phyloP scores from a whole-genome alignment of 2,888 invertebrate genomes.

The Drosophila engyochracea region DNA sequence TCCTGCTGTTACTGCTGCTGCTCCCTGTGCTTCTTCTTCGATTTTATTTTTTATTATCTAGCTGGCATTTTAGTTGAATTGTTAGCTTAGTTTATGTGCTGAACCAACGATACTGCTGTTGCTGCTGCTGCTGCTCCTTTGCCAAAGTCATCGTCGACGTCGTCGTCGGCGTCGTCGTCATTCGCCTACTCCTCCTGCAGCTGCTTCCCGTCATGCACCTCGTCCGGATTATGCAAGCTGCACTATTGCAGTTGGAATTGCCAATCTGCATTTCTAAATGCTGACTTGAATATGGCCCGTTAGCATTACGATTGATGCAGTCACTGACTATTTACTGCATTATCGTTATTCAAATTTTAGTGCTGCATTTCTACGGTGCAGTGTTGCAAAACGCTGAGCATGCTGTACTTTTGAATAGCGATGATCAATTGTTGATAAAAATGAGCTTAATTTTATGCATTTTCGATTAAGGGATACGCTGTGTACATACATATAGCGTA shows the following conservation, averaged over 20 bases:
- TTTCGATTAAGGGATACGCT: neutral
- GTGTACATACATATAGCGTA: neutral
- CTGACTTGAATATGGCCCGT: slow-evolving; percentile 28
- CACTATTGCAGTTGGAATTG: slow-evolving; percentile 47
- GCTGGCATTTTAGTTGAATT: slow-evolving; percentile 81
- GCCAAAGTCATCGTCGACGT: slow-evolving; percentile 4
- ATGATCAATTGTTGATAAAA: slow-evolving; percentile 12
- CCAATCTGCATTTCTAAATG: slow-evolving; percentile 60
- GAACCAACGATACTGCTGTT: slow-evolving; percentile 1
- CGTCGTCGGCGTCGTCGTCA: neutral
- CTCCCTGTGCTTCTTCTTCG: slow-evolving; percentile 47
- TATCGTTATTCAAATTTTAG: slow-evolving; percentile 47
- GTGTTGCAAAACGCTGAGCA: slow-evolving; percentile 25
- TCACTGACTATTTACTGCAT: slow-evolving; percentile 41
- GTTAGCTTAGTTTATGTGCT: slow-evolving; percentile 66
- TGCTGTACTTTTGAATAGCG: neutral
- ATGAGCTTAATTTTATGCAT: neutral
- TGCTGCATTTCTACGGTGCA: slow-evolving; percentile 18
- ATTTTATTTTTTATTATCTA: slow-evolving; percentile 77
- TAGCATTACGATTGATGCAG: slow-evolving; percentile 52
- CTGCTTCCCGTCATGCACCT: neutral
- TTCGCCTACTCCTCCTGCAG: neutral
- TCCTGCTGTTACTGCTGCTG: slow-evolving; percentile 5
- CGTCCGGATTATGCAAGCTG: slow-evolving; percentile 46
- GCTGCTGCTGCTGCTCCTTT: slow-evolving; percentile 25